A percentile compares a stretch with the other conserved stretches of the same genome.
phyloP scores from a whole-genome alignment of 2,888 invertebrate species.

The Synanthedon tipuliformis region DNA sequence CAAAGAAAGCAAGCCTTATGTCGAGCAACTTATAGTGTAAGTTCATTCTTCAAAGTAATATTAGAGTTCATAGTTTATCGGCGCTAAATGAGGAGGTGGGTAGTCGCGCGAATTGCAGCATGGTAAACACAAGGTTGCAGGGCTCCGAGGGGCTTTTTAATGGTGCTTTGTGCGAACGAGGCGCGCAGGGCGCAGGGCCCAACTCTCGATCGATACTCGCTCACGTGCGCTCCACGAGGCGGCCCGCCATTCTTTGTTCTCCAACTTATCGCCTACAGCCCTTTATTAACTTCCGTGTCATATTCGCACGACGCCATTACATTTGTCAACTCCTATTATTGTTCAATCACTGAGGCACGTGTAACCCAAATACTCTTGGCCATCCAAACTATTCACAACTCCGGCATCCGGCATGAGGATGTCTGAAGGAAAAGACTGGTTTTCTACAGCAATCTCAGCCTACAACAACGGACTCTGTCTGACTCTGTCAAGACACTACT shows the following conservation, averaged over 20 bases:
- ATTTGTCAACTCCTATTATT: not conserved
- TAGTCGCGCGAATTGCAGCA: constrained; percentile 17
- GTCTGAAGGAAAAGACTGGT: not conserved
- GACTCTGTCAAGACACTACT: not conserved
- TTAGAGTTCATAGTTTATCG: too few species aligned
- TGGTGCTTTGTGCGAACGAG: constrained; percentile 19
- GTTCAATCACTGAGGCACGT: not conserved
- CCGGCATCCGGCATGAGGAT: not conserved
- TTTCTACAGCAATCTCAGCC: not conserved
- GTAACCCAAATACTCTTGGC: not conserved
- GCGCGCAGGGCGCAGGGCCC: constrained; percentile 21
- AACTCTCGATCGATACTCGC: constrained; percentile 24
- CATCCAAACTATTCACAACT: too few species aligned
- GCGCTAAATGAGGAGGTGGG: too few species aligned
- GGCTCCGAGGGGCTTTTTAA: constrained; percentile 11
- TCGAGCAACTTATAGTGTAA: too few species aligned
- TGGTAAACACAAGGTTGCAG: constrained; percentile 16
- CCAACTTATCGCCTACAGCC: constrained; percentile 19
- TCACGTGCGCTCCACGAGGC: constrained; percentile 26
- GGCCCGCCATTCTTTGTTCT: constrained; percentile 28
- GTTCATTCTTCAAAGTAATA: too few species aligned
- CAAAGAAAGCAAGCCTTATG: too few species aligned
- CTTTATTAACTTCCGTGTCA: constrained; percentile 15
- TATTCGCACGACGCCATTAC: constrained; percentile 5
- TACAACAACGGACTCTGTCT: not conserved